Evolutionary conservation across 2,797 vertebrate species (phyloP).

Genomic region (Betta splendens): DNA sequence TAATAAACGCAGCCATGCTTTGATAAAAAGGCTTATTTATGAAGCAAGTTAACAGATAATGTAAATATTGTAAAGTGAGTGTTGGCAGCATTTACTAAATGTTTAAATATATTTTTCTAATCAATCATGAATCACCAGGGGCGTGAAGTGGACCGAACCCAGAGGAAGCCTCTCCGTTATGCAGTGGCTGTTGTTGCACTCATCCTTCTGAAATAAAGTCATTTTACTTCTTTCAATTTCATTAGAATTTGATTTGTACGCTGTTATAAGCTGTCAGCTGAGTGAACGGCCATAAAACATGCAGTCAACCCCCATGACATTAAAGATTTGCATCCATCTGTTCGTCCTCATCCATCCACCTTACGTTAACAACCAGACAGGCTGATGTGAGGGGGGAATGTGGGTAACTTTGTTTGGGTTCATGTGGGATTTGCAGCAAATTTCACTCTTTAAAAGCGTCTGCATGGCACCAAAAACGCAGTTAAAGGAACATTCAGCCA

Average conservation of each 20-base stretch:
- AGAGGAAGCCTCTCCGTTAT: constrained; percentile 42
- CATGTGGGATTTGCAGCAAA: constrained; percentile 27
- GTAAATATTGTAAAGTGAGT: neutral
- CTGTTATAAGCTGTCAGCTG: constrained; percentile 66
- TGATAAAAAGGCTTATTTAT: too few species aligned
- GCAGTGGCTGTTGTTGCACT: constrained; percentile 37
- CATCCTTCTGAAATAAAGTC: constrained; percentile 66
- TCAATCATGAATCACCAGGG: constrained; percentile 19
- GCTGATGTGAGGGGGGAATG: constrained; percentile 20
- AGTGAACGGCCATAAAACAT: constrained; percentile 74
- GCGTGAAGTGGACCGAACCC: constrained; percentile 30
- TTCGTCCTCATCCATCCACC: constrained; percentile 51
- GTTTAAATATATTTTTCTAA: constrained; percentile 22
- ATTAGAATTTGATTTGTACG: constrained; percentile 73
- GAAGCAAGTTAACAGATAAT: neutral
- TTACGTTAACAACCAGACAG: constrained; percentile 35
- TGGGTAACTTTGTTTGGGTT: constrained; percentile 31
- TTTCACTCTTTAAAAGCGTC: constrained; percentile 35
- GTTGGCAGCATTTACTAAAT: neutral
- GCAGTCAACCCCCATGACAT: constrained; percentile 57
- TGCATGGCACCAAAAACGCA: constrained; percentile 30
- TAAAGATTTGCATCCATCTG: constrained; percentile 63
- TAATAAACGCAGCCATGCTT: too few species aligned
- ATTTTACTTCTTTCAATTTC: constrained; percentile 58
- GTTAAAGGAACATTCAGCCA: constrained; percentile 59